Percentiles rank a stretch among this genome's conserved stretches.
Conservation (phyloP, 1,140 invertebrate species). For the Neuroterus valhalla region DNA sequence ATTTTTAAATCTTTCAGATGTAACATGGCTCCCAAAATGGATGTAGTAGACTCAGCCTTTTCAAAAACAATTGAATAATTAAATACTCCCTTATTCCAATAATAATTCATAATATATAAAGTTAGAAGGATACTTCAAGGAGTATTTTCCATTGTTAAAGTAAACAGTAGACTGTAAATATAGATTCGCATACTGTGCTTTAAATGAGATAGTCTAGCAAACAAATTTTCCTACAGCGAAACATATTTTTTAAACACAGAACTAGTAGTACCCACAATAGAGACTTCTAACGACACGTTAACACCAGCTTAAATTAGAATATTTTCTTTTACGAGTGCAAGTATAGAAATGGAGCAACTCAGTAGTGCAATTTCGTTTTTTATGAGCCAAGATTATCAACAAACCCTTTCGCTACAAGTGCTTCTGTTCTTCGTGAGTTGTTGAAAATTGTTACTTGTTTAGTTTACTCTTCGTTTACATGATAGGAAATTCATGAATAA, state of each 20-base stretch:
- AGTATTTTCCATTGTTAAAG: background rate
- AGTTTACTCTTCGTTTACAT: constrained; percentile 25
- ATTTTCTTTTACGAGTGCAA: constrained; percentile 20
- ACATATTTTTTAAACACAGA: constrained; percentile 13
- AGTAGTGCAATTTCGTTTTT: constrained; percentile 10
- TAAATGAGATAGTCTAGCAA: background rate
- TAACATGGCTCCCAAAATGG: too few relatives aligned
- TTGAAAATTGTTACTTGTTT: constrained; percentile 22
- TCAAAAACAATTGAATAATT: too few relatives aligned
- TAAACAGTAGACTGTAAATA: background rate
- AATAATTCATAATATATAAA: too few relatives aligned
- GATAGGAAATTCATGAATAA: constrained; percentile 23
- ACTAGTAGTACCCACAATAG: constrained; percentile 5
- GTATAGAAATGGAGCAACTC: constrained; percentile 12
- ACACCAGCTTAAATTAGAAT: constrained; percentile 22
- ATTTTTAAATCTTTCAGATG: too few relatives aligned
- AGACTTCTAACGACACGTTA: background rate
- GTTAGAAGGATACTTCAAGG: too few relatives aligned
- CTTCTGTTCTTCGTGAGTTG: constrained; percentile 19
- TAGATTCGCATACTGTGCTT: background rate
- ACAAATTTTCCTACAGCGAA: background rate
- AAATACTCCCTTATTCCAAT: too few relatives aligned
- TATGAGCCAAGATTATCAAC: constrained; percentile 9
- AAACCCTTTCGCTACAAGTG: constrained; percentile 20
- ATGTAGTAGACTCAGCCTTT: too few relatives aligned